These are phyloP conservation scores for Hypothenemus hampei DNA, from an alignment of 1,140 invertebrate species.

Conservation along the genomic window DNA sequence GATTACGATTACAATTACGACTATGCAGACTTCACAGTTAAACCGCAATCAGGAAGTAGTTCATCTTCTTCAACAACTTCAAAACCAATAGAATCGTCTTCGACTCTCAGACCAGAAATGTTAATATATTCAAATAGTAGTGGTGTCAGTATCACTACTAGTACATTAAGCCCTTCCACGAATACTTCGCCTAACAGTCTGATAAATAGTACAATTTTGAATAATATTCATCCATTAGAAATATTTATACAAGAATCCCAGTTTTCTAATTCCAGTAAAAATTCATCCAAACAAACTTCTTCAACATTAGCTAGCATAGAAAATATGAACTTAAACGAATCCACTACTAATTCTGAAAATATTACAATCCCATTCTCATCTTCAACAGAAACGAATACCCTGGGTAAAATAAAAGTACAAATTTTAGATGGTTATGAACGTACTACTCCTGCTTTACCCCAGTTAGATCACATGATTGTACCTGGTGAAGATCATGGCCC, in stretches of 20 bases:
- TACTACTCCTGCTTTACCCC: not conserved
- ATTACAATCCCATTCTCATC: not conserved
- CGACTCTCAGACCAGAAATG: slow-evolving; percentile 24
- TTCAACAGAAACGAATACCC: slow-evolving; percentile 4
- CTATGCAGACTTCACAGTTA: slow-evolving; percentile 56
- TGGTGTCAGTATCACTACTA: too few species aligned
- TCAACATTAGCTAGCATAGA: too few species aligned
- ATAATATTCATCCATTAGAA: too few species aligned
- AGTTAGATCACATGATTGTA: slow-evolving; percentile 7
- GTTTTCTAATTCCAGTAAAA: too few species aligned
- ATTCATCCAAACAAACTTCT: too few species aligned
- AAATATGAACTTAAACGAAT: not conserved
- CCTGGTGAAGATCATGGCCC: slow-evolving; percentile 25
- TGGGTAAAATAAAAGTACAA: slow-evolving; percentile 37
- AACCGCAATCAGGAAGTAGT: slow-evolving; percentile 45
- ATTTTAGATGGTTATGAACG: slow-evolving; percentile 28
- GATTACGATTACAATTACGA: slow-evolving; percentile 58
- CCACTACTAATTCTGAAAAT: slow-evolving; percentile 12
- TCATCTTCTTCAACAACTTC: slow-evolving; percentile 42
- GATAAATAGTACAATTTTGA: too few species aligned
- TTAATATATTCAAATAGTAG: too few species aligned
- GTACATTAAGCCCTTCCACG: too few species aligned
- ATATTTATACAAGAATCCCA: too few species aligned
- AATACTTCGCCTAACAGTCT: too few species aligned
- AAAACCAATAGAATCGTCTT: slow-evolving; percentile 20